phyloP scores from a whole-genome alignment of 2,888 invertebrate species.

The Lycophotia porphyrea region DNA sequence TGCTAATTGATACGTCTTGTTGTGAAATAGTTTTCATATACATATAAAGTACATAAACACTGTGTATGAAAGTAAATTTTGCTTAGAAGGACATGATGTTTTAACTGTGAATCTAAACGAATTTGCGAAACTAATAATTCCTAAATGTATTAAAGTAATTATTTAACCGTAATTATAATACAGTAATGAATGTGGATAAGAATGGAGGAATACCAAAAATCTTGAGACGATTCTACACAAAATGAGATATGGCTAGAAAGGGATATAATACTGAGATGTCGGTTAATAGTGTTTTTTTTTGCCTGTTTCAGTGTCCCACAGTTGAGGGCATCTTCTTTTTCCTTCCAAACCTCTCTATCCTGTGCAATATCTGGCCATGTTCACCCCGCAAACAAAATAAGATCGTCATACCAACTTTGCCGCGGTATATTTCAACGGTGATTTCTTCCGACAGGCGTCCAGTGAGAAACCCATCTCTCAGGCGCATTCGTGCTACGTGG shows the following conservation, averaged over 20 bases:
- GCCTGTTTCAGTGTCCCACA: too few relatives aligned
- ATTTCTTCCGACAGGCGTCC: too few relatives aligned
- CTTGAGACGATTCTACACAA: background rate
- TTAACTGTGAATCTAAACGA: background rate
- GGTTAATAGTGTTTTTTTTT: too few relatives aligned
- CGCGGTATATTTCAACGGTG: too few relatives aligned
- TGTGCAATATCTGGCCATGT: too few relatives aligned
- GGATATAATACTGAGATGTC: background rate
- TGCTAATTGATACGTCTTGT: slow-evolving; percentile 39
- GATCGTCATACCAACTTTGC: too few relatives aligned
- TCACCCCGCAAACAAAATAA: too few relatives aligned
- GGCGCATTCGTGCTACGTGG: too few relatives aligned
- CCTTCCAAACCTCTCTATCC: too few relatives aligned
- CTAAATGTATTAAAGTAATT: background rate
- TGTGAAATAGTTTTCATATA: background rate
- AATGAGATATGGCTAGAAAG: background rate
- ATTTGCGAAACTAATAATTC: background rate
- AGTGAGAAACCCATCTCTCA: too few relatives aligned
- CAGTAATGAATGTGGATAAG: background rate
- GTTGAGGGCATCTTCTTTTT: too few relatives aligned
- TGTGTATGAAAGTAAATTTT: background rate
- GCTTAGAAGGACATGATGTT: background rate
- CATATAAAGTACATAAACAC: background rate
- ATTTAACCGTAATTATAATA: background rate
- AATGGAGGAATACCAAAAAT: background rate